Conservation (phyloP, 2,888 invertebrate species). For the Cheilosia vulpina region DNA sequence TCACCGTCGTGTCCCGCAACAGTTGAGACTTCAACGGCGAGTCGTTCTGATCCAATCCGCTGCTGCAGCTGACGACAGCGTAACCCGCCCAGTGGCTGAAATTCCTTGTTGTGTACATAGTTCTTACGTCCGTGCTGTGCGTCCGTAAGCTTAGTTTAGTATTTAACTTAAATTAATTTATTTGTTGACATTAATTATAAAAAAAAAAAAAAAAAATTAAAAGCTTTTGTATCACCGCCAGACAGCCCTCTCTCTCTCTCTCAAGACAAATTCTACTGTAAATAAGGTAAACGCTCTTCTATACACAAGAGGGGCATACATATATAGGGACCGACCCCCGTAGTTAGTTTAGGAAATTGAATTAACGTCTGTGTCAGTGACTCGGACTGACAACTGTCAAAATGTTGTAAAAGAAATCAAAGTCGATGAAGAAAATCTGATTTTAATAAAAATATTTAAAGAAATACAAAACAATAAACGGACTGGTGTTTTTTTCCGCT, state of each 20-base stretch:
- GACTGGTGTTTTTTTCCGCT: slow-evolving; percentile 30
- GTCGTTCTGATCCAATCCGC: slow-evolving; percentile 16
- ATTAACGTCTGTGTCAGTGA: slow-evolving; percentile 36
- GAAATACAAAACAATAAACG: slow-evolving; percentile 31
- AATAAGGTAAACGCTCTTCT: slow-evolving; percentile 41
- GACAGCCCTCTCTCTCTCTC: slow-evolving; percentile 38
- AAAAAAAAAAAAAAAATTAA: slow-evolving; percentile 11
- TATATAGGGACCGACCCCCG: slow-evolving; percentile 16
- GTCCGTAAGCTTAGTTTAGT: slow-evolving; percentile 69
- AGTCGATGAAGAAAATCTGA: slow-evolving; percentile 49
- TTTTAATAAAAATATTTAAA: slow-evolving; percentile 64
- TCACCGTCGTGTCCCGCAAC: slow-evolving; percentile 85
- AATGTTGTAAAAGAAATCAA: slow-evolving; percentile 49
- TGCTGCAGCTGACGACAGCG: slow-evolving; percentile 17
- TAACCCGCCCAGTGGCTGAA: not conserved
- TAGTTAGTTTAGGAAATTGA: slow-evolving; percentile 68
- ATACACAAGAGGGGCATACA: not conserved
- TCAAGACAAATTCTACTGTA: slow-evolving; percentile 62
- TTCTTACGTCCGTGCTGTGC: slow-evolving; percentile 35
- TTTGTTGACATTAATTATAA: slow-evolving; percentile 65
- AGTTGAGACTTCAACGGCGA: slow-evolving; percentile 83
- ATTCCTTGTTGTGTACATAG: slow-evolving; percentile 71
- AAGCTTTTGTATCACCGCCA: slow-evolving; percentile 64
- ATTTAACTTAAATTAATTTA: slow-evolving; percentile 73
- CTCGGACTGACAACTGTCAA: slow-evolving; percentile 20